A percentile compares a stretch with the other conserved stretches of the same genome.
Evolutionary conservation across 2,797 vertebrate species (phyloP).

Genomic region (Sebastes paucispinis): DNA sequence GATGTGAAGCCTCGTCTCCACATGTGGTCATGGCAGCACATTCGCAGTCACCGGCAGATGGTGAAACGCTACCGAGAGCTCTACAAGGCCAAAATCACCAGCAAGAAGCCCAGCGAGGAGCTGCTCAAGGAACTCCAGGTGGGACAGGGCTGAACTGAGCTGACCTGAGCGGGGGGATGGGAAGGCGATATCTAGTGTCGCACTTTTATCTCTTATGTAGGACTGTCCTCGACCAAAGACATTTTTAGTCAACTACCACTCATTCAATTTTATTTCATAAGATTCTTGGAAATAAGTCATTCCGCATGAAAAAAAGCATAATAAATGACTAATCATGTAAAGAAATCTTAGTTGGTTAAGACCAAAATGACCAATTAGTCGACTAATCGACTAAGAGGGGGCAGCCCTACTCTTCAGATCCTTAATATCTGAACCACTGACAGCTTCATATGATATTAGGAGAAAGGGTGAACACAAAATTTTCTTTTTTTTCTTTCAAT

Average conservation of each 20-base stretch:
- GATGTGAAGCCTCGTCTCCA: conserved; percentile 89
- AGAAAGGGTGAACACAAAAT: neutral
- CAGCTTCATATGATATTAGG: neutral
- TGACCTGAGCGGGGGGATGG: neutral
- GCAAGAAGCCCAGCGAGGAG: conserved; percentile 87
- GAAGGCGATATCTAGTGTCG: neutral
- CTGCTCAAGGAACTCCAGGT: conserved; percentile 87
- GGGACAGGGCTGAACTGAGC: neutral
- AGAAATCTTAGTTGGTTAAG: no score
- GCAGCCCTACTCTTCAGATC: neutral
- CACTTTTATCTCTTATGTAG: neutral
- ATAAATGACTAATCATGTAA: no score
- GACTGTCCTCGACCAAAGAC: no score
- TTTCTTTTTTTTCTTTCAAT: neutral
- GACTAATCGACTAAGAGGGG: no score
- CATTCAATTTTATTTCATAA: no score
- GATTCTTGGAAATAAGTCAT: no score
- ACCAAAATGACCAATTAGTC: no score
- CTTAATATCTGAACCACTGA: neutral
- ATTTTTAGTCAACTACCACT: no score
- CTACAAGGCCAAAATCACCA: conserved; percentile 93
- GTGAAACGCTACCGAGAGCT: conserved; percentile 89
- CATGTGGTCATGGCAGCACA: conserved; percentile 97
- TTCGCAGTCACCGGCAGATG: conserved; percentile 84
- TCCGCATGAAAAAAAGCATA: no score